Evolutionary conservation across 1,140 invertebrate species (phyloP), one percentile per base, ranked within the genome.

Genomic region (Temnothorax curvispinosus): DNA sequence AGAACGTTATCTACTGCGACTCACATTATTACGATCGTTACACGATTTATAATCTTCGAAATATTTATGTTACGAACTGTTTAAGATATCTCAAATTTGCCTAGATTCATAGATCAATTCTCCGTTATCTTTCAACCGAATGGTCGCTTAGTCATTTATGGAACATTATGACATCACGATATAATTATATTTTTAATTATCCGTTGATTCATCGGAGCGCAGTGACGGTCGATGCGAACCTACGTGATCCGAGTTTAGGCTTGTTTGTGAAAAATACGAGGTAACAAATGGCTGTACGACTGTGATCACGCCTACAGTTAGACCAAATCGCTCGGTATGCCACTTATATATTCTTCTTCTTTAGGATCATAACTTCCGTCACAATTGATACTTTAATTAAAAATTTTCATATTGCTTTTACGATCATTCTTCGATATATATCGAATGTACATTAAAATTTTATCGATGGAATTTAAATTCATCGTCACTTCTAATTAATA

Each of bases 271-370:
- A 74, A 76, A 90, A 85, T 90, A 89, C 71, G 80, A 87, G 87
- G 80, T 90, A 87, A 85, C 90, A 91, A 91, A 90, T 91, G 87
- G 85, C 85, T 91, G 87, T 88, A 85, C 52, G 76, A 72, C 52
- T 90, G 80, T 85, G 85, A 90, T 91, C 88, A 50, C 65, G 75
- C 67, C 84, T 32, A 75, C 54, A 76, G 52, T 81, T 77, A 88
- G 64, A 82, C 64, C 58, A 47, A 77, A 74, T 90, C 65, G 35
- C 58, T 89, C 81, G 64, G 52, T 88, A 88, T 58, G 64, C 6
- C 54, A 64, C 18, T 76, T 50, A 27, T 32, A 11, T 41, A 58
- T 38, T 38, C 13, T 13, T 38, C 13, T 13, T 11, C 38, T 9
- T n/a, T 81, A 5, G 35, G 41, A 56, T 71, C 5, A 44, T n/a